Evolutionary conservation across 64 coral and sea anemone species (phyloP).

Genomic region (Platygyra sinensis): DNA sequence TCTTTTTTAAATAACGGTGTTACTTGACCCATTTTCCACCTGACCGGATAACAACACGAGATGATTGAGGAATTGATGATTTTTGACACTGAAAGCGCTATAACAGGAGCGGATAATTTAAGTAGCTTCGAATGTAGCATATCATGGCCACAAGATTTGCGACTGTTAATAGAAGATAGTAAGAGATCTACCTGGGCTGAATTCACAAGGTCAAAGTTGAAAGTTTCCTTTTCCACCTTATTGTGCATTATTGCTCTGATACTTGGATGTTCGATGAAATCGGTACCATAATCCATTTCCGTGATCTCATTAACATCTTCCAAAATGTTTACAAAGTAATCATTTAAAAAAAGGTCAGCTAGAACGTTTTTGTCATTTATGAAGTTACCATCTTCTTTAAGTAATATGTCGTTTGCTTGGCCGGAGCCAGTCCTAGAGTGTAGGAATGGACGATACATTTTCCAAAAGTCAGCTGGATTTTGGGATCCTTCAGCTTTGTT

Average conservation of each 20-base stretch:
- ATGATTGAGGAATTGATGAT: no score
- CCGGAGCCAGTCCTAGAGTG: neutral
- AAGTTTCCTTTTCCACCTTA: neutral
- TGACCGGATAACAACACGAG: no score
- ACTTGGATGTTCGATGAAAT: conserved; percentile 2
- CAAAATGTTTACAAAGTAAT: neutral
- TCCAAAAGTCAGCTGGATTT: neutral
- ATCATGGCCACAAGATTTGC: conserved; percentile 43
- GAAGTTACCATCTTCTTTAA: conserved; percentile 18
- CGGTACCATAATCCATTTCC: conserved; percentile 1
- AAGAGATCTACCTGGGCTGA: no score
- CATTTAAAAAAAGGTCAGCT: conserved; percentile 21
- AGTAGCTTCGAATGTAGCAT: no score
- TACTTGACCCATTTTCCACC: no score
- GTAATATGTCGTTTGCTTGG: conserved; percentile 13
- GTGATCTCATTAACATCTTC: no score
- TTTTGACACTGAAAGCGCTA: no score
- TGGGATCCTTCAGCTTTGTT: no score
- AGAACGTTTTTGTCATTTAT: conserved; percentile 25
- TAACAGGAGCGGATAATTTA: no score
- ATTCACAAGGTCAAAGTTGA: no score
- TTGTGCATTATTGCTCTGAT: neutral
- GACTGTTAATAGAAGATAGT: neutral
- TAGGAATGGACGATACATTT: no score
- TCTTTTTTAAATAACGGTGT: no score